Base-by-base conservation (phyloP, 2,797 vertebrate species). In the Hippopotamyrus pictus region DNA sequence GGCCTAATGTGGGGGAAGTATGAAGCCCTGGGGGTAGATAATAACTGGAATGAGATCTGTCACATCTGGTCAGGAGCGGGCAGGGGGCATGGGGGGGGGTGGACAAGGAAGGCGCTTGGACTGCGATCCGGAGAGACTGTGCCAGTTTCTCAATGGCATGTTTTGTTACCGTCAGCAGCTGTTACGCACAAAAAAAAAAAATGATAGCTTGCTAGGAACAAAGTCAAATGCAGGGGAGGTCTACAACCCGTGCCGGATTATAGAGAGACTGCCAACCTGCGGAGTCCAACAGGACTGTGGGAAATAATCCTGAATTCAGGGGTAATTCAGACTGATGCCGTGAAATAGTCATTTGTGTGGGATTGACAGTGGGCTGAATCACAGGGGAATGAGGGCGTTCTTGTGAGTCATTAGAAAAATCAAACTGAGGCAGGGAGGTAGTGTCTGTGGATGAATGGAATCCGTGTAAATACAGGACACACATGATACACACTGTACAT, bases 21-120 rank as follows among this genome's bases (percentile, higher is more conserved):
- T 79, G 37, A 44, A 79, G 37, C 19, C 7, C 19, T 41, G 73
- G 73, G 41, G 73, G 73, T 17, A 79, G 73, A 79, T 44, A 79
- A 44, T 79, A 44, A 87, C 53, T 87, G 85, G 85, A 87, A 87
- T 53, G 50, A 53, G 83, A 86, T 86, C 25, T 86, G 53, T 87
- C 85, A 87, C 53, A 57, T 54, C 29, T 57, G 85, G 11, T 41
- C 85, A 54, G 25, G n/a, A 87, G 6, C 1, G 7, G 33, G 50
- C 12, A 53, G 85, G 53, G 25, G 53, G 85, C 5, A 11, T 25
- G 9, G 3, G 25, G 51, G 85, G 6, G 54, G 25, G 8, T 14
- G 48, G 29, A 33, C 33, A 37, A 50, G 19, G 85, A 57, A n/a
- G 17, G 14, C 1, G 6, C 85, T 87, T 44, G 85, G 85, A 57